Base-by-base conservation (phyloP, 2,797 vertebrate species). In the Lateolabrax maculatus region DNA sequence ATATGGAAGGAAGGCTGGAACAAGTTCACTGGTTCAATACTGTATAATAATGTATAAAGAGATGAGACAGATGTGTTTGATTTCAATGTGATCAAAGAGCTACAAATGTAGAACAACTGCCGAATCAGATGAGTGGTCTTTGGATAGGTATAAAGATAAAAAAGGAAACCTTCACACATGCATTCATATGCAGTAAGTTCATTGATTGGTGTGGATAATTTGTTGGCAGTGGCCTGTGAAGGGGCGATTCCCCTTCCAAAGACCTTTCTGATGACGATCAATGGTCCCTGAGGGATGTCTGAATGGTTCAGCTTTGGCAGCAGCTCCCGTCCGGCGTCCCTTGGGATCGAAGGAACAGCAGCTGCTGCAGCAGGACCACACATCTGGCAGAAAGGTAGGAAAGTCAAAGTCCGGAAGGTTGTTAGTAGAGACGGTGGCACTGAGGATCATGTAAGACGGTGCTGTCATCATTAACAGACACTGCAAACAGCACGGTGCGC, bases 191-290 rank as follows among this genome's bases (percentile, higher is more conserved):
- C 39, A 48, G 61, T 12, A 0, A 11, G 10, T 44, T 46, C 52
- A 82, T 71, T 69, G 74, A 89, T 63, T 27, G 64, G 52, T 80
- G 65, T 69, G 46, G 60, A 63, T 77, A 60, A 77, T 77, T 81
- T 48, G 68, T 37, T 87, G 89, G 89, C 90, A 89, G 64, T 66
- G 67, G 84, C 61, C 80, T 25, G 77, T 82, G 77, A 85, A 90
- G 56, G 80, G 89, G 75, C 49, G 19, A 83, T 77, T 92, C 84
- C 85, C 92, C 92, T 93, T 93, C 91, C 85, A 90, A 87, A 91
- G 90, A 90, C 92, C 92, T 93, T 92, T 85, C 69, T 67, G 81
- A 83, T 84, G 84, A 80, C 65, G 74, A 88, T 91, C 88, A 81
- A 55, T 83, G 83, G 77, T 86, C 89, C 84, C 91, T 25, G 29